phyloP scores from a whole-genome alignment of 1,140 invertebrate species.

The Manduca sexta region DNA sequence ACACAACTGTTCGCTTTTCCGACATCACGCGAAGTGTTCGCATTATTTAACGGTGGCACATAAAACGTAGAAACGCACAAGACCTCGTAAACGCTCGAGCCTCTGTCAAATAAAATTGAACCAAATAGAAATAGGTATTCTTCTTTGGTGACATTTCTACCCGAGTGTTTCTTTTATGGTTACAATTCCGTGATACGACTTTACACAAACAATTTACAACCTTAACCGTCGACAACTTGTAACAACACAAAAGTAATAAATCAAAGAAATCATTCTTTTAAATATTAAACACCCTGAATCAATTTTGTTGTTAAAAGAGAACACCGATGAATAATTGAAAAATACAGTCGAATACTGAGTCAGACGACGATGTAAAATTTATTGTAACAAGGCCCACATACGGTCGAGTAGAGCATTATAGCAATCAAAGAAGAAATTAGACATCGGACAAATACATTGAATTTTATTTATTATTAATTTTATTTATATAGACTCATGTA shows the following conservation, averaged over 20 bases:
- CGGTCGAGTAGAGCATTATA: neutral
- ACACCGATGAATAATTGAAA: slow-evolving; percentile 33
- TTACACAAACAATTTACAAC: too few species aligned
- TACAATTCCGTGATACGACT: too few species aligned
- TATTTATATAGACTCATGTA: too few species aligned
- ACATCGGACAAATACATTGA: too few species aligned
- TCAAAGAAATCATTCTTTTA: slow-evolving; percentile 37
- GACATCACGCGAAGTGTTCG: slow-evolving; percentile 35
- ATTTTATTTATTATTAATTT: too few species aligned
- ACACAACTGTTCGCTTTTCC: slow-evolving; percentile 28
- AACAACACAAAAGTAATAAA: slow-evolving; percentile 21
- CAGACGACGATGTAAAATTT: neutral
- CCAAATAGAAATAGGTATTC: slow-evolving; percentile 10
- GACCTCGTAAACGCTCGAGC: slow-evolving; percentile 29
- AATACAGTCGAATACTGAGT: slow-evolving; percentile 10
- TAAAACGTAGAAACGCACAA: slow-evolving; percentile 34
- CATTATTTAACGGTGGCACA: slow-evolving; percentile 48
- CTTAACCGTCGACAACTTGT: too few species aligned
- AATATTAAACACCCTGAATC: slow-evolving; percentile 40
- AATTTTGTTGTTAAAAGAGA: slow-evolving; percentile 19
- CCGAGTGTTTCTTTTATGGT: too few species aligned
- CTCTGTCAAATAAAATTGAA: slow-evolving; percentile 28
- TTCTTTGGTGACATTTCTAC: too few species aligned
- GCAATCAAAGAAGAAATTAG: too few species aligned
- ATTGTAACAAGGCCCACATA: neutral